These are phyloP conservation scores for Drosophila kokeensis DNA, from an alignment of 2,888 invertebrate genomes.

Conservation along the genomic window DNA sequence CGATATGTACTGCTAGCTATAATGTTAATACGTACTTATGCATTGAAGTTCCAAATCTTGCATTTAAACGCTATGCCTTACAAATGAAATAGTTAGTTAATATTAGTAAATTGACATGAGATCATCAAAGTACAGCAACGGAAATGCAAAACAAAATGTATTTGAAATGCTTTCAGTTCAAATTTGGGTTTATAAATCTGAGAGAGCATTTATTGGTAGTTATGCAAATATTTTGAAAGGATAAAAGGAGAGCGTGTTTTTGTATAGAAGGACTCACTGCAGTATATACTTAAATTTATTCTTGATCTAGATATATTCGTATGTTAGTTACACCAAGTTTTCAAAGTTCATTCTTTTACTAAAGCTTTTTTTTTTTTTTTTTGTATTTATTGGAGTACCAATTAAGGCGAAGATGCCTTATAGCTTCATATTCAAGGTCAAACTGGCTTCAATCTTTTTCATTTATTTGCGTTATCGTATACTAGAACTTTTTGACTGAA, in stretches of 20 bases:
- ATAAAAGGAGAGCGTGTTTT: no score
- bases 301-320: background rate
- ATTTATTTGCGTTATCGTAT: conserved; percentile 4
- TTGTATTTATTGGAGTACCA: background rate
- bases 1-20: conserved; percentile 66
- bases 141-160: background rate
- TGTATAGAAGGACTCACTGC: background rate
- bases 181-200: background rate
- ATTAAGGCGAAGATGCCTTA: conserved; percentile 1
- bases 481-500: background rate
- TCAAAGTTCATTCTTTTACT: background rate
- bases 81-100: conserved; percentile 38
- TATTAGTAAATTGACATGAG: conserved; percentile 67
- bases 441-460: conserved; percentile 6
- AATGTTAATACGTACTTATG: background rate
- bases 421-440: background rate
- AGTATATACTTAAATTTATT: background rate
- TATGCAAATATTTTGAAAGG: background rate
- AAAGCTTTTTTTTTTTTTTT: conserved; percentile 6
- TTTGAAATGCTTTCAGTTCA: background rate
- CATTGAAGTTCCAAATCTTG: conserved; percentile 17
- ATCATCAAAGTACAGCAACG: conserved; percentile 46
- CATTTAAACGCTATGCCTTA: conserved; percentile 25
- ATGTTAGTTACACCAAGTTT: background rate
- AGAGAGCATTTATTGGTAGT: background rate